Percentiles rank a stretch among this genome's conserved stretches.
Conservation (phyloP, 2,797 vertebrate species). For the Eulemur rubriventer region DNA sequence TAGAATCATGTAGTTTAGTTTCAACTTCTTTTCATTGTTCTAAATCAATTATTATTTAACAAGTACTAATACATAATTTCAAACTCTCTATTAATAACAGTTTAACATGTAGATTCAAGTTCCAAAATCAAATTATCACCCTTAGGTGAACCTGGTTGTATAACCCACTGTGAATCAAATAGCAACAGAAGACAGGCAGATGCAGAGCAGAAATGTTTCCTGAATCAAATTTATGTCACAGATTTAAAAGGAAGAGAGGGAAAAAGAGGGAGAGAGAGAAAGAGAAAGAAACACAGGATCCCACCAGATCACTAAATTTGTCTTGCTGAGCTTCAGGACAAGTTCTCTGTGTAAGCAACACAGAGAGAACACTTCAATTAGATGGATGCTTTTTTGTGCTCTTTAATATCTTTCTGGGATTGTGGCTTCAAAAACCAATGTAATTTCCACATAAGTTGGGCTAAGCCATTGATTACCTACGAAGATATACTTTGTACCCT, state of each 20-base stretch:
- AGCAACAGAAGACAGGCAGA: not conserved
- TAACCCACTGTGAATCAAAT: not conserved
- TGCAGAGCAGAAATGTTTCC: not conserved
- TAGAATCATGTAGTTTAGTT: conserved; percentile 45
- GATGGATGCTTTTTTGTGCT: not conserved
- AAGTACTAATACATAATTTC: conserved; percentile 14
- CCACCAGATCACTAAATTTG: not conserved
- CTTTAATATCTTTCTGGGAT: not conserved
- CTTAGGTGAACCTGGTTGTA: not conserved
- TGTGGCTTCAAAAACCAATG: not conserved
- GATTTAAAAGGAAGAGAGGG: not conserved
- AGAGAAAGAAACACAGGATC: not conserved
- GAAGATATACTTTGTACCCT: not conserved
- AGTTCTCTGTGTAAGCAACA: not conserved
- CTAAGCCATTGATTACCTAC: not conserved
- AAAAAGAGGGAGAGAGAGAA: not conserved
- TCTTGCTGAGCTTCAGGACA: not conserved
- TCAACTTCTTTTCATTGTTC: conserved; percentile 18
- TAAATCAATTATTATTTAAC: conserved; percentile 6
- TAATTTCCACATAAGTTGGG: not conserved
- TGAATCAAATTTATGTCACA: not conserved
- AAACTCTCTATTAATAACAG: not conserved
- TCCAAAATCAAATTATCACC: not conserved
- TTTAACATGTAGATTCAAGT: not conserved
- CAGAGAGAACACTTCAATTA: not conserved